Evolutionary conservation across 2,113 vertebrate species (phyloP).

Genomic region (Ptyas mucosa): DNA sequence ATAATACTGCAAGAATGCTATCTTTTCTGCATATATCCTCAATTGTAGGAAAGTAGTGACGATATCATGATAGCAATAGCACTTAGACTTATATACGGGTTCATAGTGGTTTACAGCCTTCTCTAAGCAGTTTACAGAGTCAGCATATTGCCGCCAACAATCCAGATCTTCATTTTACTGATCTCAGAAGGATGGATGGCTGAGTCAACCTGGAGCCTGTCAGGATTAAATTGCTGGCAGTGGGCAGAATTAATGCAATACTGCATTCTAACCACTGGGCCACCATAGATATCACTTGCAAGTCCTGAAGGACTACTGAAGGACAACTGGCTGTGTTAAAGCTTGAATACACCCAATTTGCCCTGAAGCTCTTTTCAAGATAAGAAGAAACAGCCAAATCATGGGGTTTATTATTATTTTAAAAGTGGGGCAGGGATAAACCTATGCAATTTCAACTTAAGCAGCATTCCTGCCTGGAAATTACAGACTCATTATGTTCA

Average conservation of each 20-base stretch:
- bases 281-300: background rate
- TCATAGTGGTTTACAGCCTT: background rate
- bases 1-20: background rate
- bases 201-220: background rate
- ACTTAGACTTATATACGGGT: background rate
- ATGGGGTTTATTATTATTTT: background rate
- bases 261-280: background rate
- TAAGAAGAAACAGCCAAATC: background rate
- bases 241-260: background rate
- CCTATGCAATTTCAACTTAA: background rate
- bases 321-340: background rate
- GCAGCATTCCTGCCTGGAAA: background rate
- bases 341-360: background rate
- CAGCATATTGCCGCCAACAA: background rate
- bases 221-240: background rate
- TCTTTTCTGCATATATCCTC: background rate
- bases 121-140: background rate
- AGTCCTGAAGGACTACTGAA: background rate
- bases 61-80: background rate
- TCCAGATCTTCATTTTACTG: background rate
- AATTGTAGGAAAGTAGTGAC: background rate
- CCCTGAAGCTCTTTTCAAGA: background rate
- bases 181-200: background rate
- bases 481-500: background rate
- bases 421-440: background rate